Evolutionary conservation across 2,888 invertebrate genomes (phyloP), one percentile per base, ranked within the genome.

Genomic region (Acanthacorydalis orientalis): DNA sequence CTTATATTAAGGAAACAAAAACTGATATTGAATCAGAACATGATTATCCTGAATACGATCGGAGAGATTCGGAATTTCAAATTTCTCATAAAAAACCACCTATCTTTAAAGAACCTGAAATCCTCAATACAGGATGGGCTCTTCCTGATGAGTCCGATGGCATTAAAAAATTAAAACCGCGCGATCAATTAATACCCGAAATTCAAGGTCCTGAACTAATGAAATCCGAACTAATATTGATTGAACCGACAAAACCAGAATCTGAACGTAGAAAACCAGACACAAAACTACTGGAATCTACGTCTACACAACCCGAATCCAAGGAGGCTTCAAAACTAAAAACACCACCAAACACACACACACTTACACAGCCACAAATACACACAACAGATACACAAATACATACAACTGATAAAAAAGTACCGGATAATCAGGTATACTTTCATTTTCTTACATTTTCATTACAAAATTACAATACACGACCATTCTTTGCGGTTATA

Each of bases 181-280:
- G 39, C 35, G 44, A 35, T 33, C 32, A 47, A 11, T 48, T 48
- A 48, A 31, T 46, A 31, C 35, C 50, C 39, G 50, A 37, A 43
- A 31, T 50, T 35, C 50, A 50, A 38, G 47, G 45, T 47, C 45
- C 46, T 12, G 47, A 51, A 50, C 44, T 46, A 11, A 50, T 48
- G 51, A 46, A 48, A 40, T 48, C 48, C 35, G 52, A 53, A 51
- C 46, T 44, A 31, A 52, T 52, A 42, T 54, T 53, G 52, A 38
- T 55, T 10, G 54, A 53, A 51, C 53, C 55, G 38, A 59, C 57
- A 54, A 51, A 58, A 48, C 52, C 59, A 31, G 58, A 58, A 54
- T 48, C 54, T 31, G 31, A 51, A 50, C 46, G 49, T 48, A 50
- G 52, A 35, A 55, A 53, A 48, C 58, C 59, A 38, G 57, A 58